Evolutionary conservation across 1,140 invertebrate species (phyloP).

Genomic region (Latrodectus geometricus): DNA sequence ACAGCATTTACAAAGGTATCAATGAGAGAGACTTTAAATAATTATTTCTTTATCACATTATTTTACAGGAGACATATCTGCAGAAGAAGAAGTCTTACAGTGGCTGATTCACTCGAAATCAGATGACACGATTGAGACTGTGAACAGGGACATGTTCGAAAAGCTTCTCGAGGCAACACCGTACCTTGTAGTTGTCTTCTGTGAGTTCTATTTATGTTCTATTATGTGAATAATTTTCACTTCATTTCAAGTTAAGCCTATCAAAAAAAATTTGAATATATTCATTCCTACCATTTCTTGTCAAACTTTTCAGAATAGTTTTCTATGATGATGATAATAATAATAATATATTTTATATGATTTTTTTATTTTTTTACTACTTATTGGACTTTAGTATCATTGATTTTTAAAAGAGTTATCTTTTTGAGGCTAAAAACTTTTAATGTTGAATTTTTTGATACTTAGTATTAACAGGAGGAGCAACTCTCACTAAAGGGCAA

Average conservation of each 20-base stretch:
- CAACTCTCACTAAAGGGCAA: too few species aligned
- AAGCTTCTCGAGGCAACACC: constrained; percentile 90
- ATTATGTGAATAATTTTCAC: not conserved
- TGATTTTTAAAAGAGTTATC: too few species aligned
- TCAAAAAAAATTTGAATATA: not conserved
- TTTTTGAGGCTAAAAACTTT: too few species aligned
- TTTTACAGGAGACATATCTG: constrained; percentile 89
- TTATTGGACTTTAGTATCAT: too few species aligned
- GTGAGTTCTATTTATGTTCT: constrained; percentile 73
- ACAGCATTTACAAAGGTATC: too few species aligned
- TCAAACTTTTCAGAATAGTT: not conserved
- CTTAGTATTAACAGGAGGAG: too few species aligned
- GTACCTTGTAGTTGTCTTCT: constrained; percentile 92
- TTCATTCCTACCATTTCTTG: not conserved
- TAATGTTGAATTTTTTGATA: too few species aligned
- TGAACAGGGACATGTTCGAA: constrained; percentile 91
- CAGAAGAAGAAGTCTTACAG: constrained; percentile 93
- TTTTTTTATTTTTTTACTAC: too few species aligned
- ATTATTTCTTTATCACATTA: too few species aligned
- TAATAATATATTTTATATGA: too few species aligned
- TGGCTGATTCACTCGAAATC: constrained; percentile 94
- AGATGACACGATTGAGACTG: constrained; percentile 92
- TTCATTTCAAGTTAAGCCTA: not conserved
- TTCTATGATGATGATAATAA: too few species aligned
- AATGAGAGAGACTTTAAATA: too few species aligned